phyloP scores from a whole-genome alignment of 1,140 invertebrate species.

The Arctopsyche grandis region DNA sequence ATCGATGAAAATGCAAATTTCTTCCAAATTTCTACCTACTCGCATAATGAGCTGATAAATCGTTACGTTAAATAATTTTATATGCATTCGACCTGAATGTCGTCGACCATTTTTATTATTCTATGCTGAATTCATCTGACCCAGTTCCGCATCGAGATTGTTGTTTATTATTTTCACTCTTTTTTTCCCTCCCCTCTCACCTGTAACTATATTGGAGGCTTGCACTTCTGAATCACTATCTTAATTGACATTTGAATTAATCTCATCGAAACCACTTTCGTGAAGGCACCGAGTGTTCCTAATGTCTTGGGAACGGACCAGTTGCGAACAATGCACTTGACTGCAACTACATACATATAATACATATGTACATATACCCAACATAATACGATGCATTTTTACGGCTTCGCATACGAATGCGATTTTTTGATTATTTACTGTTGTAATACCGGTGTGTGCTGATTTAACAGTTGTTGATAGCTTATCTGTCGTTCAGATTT shows the following conservation, averaged over 20 bases:
- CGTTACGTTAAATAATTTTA: no score
- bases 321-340: background rate
- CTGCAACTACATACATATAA: no score
- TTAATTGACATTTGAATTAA: constrained; percentile 35
- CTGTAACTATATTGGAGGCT: background rate
- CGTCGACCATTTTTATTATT: no score
- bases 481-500: no score
- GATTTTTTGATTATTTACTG: background rate
- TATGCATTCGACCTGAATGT: no score
- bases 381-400: background rate
- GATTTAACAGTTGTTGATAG: no score
- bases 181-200: constrained; percentile 7
- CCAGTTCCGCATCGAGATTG: background rate
- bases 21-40: no score
- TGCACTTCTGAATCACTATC: background rate
- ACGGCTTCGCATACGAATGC: background rate
- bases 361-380: no score
- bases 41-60: no score
- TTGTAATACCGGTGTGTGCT: no score
- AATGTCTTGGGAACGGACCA: background rate
- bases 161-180: constrained; percentile 29
- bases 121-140: background rate
- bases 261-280: constrained; percentile 1
- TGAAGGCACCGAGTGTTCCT: background rate
- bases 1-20: background rate